Evolutionary conservation across 2,113 vertebrate species (phyloP), one percentile per base, ranked within the genome.

Genomic region (Spilogale gracilis): DNA sequence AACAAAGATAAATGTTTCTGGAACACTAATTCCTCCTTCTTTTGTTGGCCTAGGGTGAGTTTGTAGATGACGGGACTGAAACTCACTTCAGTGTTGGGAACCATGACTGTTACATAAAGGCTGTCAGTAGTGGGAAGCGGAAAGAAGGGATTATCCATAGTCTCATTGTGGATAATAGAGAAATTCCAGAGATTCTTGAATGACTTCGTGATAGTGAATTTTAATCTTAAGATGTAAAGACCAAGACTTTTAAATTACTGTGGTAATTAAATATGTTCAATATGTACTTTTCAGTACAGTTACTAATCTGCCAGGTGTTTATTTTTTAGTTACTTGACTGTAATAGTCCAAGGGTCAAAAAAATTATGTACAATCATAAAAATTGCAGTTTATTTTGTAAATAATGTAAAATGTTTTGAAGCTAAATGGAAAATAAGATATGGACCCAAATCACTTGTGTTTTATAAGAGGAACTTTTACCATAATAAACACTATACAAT

Each of bases 1-100:
- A 20, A 65, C 45, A 30, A 25, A 73, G 50, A 58, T 30, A 50
- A 56, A 6, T 67, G 27, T 74, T 88, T 63, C 88, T 56, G 13
- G 21, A 63, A 48, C 76, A 54, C 58, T 97, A 89, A 97, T 18
- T 23, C 38, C 32, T 56, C 83, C 65, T 87, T 11, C 94, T 88
- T 58, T 56, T 84, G 27, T 73, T 91, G 60, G 73, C 73, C 58
- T 95, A 99, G 99, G 99, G 99, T n/a, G 99, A 99, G 99, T 99
- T 99, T 98, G 99, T 99, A 91, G 99, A 99, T 0, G 99, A 99
- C 4, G 99, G 99, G 71, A 99, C 99, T 10, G 99, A 99, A 98
- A 99, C 99, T 0, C 99, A 99, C 98, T 99, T 99, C 98, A 99
- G 97, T 4, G 98, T 99, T 3, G 99, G 99, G 45, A 98, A 99